Percentiles rank a stretch among this genome's conserved stretches.
Evolutionary conservation across 2,888 invertebrate species (phyloP).

Genomic region (Lasius fuliginosus): DNA sequence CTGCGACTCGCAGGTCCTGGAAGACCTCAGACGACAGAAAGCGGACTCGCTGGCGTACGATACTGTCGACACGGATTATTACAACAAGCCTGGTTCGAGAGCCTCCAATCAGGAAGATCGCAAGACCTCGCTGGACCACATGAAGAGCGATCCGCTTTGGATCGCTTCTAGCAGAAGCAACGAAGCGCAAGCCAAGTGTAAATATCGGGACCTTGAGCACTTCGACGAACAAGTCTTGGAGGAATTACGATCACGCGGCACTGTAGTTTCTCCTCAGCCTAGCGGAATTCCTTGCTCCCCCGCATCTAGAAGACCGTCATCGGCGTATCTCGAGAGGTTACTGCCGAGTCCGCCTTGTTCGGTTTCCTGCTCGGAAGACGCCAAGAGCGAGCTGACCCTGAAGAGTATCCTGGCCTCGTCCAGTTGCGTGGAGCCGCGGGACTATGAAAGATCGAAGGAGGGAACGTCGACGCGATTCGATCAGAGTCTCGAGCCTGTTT

Average conservation of each 20-base stretch:
- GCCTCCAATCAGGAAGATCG: conserved; percentile 57
- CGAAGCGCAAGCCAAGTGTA: conserved; percentile 79
- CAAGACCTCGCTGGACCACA: conserved; percentile 56
- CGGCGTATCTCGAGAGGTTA: conserved; percentile 88
- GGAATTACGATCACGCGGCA: conserved; percentile 88
- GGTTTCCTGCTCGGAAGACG: conserved; percentile 92
- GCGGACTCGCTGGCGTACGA: conserved; percentile 68
- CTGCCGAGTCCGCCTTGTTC: conserved; percentile 90
- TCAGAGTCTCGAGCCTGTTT: conserved; percentile 36
- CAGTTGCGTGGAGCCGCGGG: conserved; percentile 66
- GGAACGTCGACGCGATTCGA: conserved; percentile 60
- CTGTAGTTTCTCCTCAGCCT: conserved; percentile 89
- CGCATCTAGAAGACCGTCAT: conserved; percentile 76
- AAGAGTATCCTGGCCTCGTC: conserved; percentile 78
- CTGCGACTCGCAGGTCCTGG: conserved; percentile 79
- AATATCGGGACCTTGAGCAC: conserved; percentile 83
- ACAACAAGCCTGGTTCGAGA: conserved; percentile 8
- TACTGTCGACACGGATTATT: conserved; percentile 55
- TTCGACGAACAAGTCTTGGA: conserved; percentile 88
- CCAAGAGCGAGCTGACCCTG: conserved; percentile 87
- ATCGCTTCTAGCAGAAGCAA: conserved; percentile 73
- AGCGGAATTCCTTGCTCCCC: conserved; percentile 89
- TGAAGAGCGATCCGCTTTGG: conserved; percentile 62
- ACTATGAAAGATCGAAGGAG: conserved; percentile 71
- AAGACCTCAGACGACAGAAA: conserved; percentile 72